These are phyloP conservation scores for Dinothrombium tinctorium DNA, from an alignment of 1,140 invertebrate species.

Conservation along the genomic window DNA sequence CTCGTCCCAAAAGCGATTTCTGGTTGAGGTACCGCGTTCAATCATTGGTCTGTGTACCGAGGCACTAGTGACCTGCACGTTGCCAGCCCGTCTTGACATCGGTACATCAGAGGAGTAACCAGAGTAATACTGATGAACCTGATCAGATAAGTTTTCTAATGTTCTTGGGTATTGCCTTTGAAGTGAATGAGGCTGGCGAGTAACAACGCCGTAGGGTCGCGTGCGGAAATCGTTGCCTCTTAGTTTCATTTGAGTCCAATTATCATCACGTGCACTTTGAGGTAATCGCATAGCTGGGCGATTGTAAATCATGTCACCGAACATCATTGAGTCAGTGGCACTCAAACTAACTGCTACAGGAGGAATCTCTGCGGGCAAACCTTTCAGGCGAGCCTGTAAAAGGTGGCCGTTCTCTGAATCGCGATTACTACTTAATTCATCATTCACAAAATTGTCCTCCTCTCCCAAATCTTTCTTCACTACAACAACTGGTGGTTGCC, in stretches of 20 bases:
- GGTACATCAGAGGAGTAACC: slow-evolving; percentile 4
- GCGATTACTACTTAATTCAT: slow-evolving; percentile 7
- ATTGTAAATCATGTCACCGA: no score
- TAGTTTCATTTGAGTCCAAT: slow-evolving; percentile 1
- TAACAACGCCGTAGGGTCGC: slow-evolving; percentile 22
- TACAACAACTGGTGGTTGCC: slow-evolving; percentile 6
- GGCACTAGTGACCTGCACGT: slow-evolving; percentile 13
- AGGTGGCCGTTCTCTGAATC: slow-evolving; percentile 13
- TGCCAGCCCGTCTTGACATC: not conserved
- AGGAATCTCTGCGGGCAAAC: slow-evolving; percentile 11
- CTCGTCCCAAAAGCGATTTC: slow-evolving; percentile 44
- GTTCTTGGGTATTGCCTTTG: slow-evolving; percentile 47
- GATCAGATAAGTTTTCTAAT: slow-evolving; percentile 62
- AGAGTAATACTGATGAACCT: slow-evolving; percentile 22
- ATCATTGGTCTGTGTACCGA: slow-evolving; percentile 7
- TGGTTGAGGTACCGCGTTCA: slow-evolving; percentile 23
- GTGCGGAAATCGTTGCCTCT: slow-evolving; percentile 3
- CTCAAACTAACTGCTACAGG: slow-evolving; percentile 11
- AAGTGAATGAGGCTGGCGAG: slow-evolving; percentile 38
- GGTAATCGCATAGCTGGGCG: not conserved
- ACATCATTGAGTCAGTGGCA: no score
- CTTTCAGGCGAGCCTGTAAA: slow-evolving; percentile 12
- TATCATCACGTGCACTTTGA: not conserved
- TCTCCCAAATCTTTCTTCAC: slow-evolving; percentile 12
- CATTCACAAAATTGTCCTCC: slow-evolving; percentile 5